These are phyloP conservation scores for Australoheros facetus DNA, from an alignment of 2,797 vertebrate species.

Conservation along the genomic window DNA sequence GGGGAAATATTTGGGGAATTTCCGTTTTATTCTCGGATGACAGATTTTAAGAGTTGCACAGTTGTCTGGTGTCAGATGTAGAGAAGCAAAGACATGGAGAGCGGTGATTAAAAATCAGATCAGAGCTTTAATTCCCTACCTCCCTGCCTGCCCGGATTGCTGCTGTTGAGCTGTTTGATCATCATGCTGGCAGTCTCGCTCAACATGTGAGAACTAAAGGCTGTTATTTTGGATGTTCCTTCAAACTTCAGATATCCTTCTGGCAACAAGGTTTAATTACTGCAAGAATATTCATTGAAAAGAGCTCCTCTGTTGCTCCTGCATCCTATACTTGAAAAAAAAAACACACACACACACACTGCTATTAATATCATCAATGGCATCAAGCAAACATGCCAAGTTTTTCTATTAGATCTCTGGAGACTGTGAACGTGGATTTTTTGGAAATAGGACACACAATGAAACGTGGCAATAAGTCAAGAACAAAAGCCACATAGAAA, in stretches of 20 bases:
- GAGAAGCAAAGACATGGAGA: slow-evolving; percentile 57
- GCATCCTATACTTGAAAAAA: neutral
- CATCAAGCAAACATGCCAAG: slow-evolving; percentile 42
- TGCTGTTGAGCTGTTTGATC: slow-evolving; percentile 76
- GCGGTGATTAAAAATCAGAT: slow-evolving; percentile 80
- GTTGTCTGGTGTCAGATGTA: slow-evolving; percentile 73
- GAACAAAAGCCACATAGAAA: slow-evolving; percentile 58
- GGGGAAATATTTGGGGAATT: slow-evolving; percentile 70
- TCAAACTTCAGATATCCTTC: slow-evolving; percentile 55
- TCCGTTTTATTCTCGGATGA: slow-evolving; percentile 64
- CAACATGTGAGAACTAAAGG: slow-evolving; percentile 52
- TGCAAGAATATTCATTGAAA: slow-evolving; percentile 62
- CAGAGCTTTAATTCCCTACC: slow-evolving; percentile 73
- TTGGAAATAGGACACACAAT: slow-evolving; percentile 56
- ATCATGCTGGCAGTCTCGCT: slow-evolving; percentile 55
- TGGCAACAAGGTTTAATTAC: slow-evolving; percentile 62
- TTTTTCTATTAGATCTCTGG: slow-evolving; percentile 35
- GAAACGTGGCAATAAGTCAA: slow-evolving; percentile 59
- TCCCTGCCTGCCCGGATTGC: slow-evolving; percentile 67
- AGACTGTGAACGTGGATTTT: slow-evolving; percentile 13
- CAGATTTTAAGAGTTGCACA: slow-evolving; percentile 64
- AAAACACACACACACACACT: neutral
- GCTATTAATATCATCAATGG: slow-evolving; percentile 67
- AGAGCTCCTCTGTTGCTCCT: slow-evolving; percentile 34
- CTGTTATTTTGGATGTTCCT: slow-evolving; percentile 55